These are phyloP conservation scores for Acleris emargana DNA, from an alignment of 2,888 invertebrate genomes.

Conservation along the genomic window DNA sequence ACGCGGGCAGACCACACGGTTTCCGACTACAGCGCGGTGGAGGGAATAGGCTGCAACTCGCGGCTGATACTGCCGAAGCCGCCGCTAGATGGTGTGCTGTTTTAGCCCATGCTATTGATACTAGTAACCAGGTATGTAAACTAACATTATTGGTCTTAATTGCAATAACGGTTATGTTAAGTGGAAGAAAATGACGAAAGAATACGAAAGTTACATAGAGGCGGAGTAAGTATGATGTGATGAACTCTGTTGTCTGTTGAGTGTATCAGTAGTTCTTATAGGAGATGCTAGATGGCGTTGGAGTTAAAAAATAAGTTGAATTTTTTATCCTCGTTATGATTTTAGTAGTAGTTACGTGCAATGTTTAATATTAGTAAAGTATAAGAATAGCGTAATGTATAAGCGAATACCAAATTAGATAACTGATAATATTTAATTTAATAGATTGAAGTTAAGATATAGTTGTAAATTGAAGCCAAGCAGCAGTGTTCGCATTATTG, in stretches of 20 bases:
- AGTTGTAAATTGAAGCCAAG: too few relatives aligned
- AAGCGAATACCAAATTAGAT: too few relatives aligned
- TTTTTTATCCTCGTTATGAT: too few relatives aligned
- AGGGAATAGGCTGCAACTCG: conserved; percentile 89
- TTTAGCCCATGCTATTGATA: conserved; percentile 90
- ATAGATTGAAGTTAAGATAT: too few relatives aligned
- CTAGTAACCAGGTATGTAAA: conserved; percentile 85
- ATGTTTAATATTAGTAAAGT: too few relatives aligned
- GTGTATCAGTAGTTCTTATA: not conserved
- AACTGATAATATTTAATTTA: too few relatives aligned
- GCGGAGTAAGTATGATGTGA: too few relatives aligned
- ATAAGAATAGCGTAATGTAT: too few relatives aligned
- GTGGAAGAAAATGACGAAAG: too few relatives aligned
- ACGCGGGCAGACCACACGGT: conserved; percentile 86
- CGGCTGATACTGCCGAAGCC: conserved; percentile 90
- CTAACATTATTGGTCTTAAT: not conserved
- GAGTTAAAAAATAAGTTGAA: not conserved
- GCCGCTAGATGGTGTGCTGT: conserved; percentile 90
- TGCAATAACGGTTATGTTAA: not conserved
- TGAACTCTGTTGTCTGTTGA: not conserved
- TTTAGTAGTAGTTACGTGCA: too few relatives aligned
- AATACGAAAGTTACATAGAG: too few relatives aligned
- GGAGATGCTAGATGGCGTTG: not conserved
- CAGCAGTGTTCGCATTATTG: too few relatives aligned
- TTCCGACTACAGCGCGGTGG: conserved; percentile 89